Evolutionary conservation across 2,888 invertebrate species (phyloP), one percentile per base, ranked within the genome.

Genomic region (Zaprionus obscuricornis): DNA sequence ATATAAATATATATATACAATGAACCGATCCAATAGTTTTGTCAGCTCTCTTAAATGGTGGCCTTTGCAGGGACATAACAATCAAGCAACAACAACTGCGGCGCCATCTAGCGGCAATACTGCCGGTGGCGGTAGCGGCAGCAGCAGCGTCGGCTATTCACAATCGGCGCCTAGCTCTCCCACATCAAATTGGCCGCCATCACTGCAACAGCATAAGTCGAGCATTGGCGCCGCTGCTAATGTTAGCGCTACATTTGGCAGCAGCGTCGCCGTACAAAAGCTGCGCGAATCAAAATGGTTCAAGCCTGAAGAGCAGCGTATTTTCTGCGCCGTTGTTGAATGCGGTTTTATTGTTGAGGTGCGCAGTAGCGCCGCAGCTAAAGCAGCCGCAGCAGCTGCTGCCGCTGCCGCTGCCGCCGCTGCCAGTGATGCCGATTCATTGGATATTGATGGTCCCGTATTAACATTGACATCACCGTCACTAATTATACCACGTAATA

Each of bases 221-320:
- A 66, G 57, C 43, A 65, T 75, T 29, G 67, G 65, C 43, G 63
- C 63, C 43, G n/a, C n/a, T n/a, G n/a, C n/a, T n/a, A 70, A 54
- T 42, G 74, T 58, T 20, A 68, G 63, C 46, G 63, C 64, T 16
- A 81, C 76, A 16, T 78, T 78, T 49, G 78, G 69, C 67, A 72
- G 74, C 67, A 93, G 93, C 43, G 93, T 94, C 27, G 93, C 94
- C 40, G 94, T 94, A 63, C 94, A 94, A 88, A 94, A 94, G 86
- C 91, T 94, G 72, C 91, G 94, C 66, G 94, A 94, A 88, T 93
- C 94, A 65, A 94, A 94, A 91, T 95, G 95, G 95, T 94, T 94
- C 88, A 92, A 92, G 73, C 92, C 93, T 73, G 93, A 93, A 78
- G 94, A 94, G 90, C 92, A 93, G 86, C 93, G 93, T 81, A 93